These are phyloP conservation scores for Drosophila albomicans DNA, from an alignment of 1,140 invertebrate genomes.

Conservation along the genomic window DNA sequence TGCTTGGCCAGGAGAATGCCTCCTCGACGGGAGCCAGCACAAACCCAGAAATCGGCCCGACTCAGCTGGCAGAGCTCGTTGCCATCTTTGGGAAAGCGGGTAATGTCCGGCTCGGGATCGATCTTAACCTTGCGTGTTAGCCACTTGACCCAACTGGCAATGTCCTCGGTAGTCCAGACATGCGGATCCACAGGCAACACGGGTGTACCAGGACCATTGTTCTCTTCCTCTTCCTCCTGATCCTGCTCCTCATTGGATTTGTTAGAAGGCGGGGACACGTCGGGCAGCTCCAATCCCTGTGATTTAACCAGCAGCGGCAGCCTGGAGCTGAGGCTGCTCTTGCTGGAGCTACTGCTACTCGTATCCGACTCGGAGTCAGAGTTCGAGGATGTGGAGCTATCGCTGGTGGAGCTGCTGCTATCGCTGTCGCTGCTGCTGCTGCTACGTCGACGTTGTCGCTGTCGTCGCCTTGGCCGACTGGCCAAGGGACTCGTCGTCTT, in stretches of 20 bases:
- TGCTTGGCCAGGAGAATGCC: constrained; percentile 86
- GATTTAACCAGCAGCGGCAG: constrained; percentile 1
- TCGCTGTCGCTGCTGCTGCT: constrained; percentile 34
- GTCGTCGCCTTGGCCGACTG: background rate
- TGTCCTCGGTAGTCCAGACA: constrained; percentile 87
- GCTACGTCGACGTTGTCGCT: background rate
- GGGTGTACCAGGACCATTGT: constrained; percentile 42
- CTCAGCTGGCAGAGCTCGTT: constrained; percentile 87
- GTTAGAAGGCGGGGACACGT: constrained; percentile 21
- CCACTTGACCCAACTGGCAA: constrained; percentile 89
- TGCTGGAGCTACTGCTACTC: constrained; percentile 8
- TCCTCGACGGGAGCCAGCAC: constrained; percentile 83
- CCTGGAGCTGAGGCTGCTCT: background rate
- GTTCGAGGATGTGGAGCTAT: constrained; percentile 18
- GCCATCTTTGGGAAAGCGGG: constrained; percentile 87
- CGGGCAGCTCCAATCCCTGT: background rate
- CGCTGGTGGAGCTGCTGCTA: constrained; percentile 51
- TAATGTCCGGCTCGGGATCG: constrained; percentile 85
- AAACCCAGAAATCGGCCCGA: constrained; percentile 85
- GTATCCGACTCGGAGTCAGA: background rate
- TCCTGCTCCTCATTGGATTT: background rate
- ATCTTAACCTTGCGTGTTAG: constrained; percentile 87
- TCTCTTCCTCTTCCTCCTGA: background rate
- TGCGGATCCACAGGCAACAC: constrained; percentile 87
- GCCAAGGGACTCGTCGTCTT: background rate